These are phyloP conservation scores for Eurosta solidaginis DNA, from an alignment of 1,140 invertebrate genomes.

Conservation along the genomic window DNA sequence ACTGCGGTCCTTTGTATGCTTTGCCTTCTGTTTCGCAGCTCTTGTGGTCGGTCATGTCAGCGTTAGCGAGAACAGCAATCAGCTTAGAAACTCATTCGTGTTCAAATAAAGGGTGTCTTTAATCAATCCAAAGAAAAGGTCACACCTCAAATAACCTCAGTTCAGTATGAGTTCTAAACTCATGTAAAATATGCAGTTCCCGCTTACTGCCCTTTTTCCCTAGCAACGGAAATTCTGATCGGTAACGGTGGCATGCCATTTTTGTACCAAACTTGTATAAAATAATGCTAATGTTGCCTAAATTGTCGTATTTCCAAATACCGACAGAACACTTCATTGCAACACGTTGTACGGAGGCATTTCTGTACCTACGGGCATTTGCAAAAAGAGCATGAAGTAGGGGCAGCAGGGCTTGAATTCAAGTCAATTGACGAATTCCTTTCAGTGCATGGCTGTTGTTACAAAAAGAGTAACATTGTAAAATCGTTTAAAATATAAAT, in stretches of 20 bases:
- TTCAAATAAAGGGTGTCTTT: too few species aligned
- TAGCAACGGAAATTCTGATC: neutral
- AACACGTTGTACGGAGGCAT: neutral
- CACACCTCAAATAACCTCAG: too few species aligned
- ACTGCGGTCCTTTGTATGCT: too few species aligned
- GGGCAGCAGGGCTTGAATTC: too few species aligned
- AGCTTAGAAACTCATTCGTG: too few species aligned
- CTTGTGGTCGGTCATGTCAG: too few species aligned
- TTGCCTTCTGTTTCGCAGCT: too few species aligned
- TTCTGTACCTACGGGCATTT: neutral
- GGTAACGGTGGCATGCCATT: neutral
- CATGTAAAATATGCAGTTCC: too few species aligned
- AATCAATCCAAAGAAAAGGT: too few species aligned
- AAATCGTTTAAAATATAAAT: constrained; percentile 19
- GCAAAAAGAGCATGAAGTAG: too few species aligned
- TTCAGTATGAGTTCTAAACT: too few species aligned
- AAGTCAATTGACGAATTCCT: neutral
- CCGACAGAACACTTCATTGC: neutral
- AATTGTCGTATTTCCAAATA: constrained; percentile 15
- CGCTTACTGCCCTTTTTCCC: neutral
- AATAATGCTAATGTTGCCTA: constrained; percentile 29
- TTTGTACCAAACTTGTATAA: neutral
- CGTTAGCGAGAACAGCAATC: too few species aligned
- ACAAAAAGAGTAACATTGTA: neutral
- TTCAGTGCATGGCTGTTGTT: neutral